A percentile compares a stretch with the other conserved stretches of the same genome.
Conservation (phyloP, 2,888 invertebrate species). For the Nomada goodeniana region DNA sequence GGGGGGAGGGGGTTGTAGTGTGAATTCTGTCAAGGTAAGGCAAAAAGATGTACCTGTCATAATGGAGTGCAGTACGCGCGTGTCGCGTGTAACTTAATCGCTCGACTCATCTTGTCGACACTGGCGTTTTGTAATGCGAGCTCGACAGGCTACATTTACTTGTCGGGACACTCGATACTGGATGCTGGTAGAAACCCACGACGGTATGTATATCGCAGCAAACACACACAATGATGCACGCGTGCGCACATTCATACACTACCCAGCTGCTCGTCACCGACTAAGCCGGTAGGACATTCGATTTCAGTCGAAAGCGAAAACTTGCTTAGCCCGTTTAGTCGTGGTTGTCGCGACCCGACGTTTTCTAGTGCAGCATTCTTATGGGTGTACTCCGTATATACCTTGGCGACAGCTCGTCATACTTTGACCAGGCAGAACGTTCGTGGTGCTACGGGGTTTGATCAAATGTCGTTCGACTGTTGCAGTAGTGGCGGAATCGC, state of each 20-base stretch:
- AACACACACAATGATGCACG: slow-evolving; percentile 42
- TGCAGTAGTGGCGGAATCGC: slow-evolving; percentile 74
- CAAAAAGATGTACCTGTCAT: slow-evolving; percentile 37
- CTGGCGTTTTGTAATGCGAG: slow-evolving; percentile 61
- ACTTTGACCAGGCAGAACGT: slow-evolving; percentile 2
- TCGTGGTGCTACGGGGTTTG: slow-evolving; percentile 9
- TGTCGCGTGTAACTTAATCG: slow-evolving; percentile 60
- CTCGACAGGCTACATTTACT: slow-evolving; percentile 47
- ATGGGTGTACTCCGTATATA: slow-evolving; percentile 6
- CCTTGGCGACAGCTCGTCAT: neutral
- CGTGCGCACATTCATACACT: slow-evolving; percentile 46
- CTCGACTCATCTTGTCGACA: slow-evolving; percentile 50
- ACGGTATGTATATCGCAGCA: slow-evolving; percentile 10
- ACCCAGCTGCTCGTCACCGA: slow-evolving; percentile 33
- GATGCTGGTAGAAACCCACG: slow-evolving; percentile 42
- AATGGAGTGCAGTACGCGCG: slow-evolving; percentile 38
- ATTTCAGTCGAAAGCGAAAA: slow-evolving; percentile 80
- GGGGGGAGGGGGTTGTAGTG: neutral
- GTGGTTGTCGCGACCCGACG: slow-evolving; percentile 29
- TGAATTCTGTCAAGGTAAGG: slow-evolving; percentile 28
- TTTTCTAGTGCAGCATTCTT: slow-evolving; percentile 45
- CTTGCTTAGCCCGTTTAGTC: slow-evolving; percentile 63
- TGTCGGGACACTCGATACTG: slow-evolving; percentile 53
- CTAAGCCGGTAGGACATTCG: slow-evolving; percentile 70
- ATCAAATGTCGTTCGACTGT: slow-evolving; percentile 79